Conservation (phyloP, 2,797 vertebrate species). For the Mastacembelus armatus region DNA sequence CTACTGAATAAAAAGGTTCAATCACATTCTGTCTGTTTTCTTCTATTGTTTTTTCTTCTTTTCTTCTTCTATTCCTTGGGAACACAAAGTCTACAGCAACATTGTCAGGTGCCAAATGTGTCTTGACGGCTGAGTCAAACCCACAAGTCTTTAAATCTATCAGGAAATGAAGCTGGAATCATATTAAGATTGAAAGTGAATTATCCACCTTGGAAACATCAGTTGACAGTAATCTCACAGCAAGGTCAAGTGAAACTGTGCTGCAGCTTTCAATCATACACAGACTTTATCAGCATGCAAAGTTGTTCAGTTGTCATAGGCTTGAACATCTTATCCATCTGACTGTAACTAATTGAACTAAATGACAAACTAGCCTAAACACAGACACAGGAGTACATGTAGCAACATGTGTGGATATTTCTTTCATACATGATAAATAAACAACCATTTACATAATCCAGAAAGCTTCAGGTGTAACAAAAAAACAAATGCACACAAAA, state of each 20-base stretch:
- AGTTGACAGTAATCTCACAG: conserved; percentile 2
- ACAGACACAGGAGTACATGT: too few relatives aligned
- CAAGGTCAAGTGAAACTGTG: background rate
- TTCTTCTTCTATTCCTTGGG: background rate
- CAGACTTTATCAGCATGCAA: background rate
- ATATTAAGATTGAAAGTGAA: background rate
- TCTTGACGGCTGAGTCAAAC: background rate
- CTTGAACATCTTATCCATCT: too few relatives aligned
- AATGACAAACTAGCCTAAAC: too few relatives aligned
- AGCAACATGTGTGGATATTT: too few relatives aligned
- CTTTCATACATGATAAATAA: background rate
- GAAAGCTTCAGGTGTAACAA: conserved; percentile 4
- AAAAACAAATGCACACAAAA: background rate
- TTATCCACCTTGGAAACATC: too few relatives aligned
- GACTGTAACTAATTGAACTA: too few relatives aligned
- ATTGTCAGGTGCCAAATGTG: too few relatives aligned
- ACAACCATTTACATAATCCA: background rate
- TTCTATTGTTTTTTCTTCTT: conserved; percentile 1
- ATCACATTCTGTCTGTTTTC: background rate
- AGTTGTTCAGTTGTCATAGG: too few relatives aligned
- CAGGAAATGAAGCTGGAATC: background rate
- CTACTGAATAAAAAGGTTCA: too few relatives aligned
- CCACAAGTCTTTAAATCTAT: background rate
- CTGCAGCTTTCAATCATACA: conserved; percentile 4
- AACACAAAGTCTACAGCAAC: background rate